These are phyloP conservation scores for Mythimna loreyi DNA, from an alignment of 2,888 invertebrate species.

Conservation along the genomic window DNA sequence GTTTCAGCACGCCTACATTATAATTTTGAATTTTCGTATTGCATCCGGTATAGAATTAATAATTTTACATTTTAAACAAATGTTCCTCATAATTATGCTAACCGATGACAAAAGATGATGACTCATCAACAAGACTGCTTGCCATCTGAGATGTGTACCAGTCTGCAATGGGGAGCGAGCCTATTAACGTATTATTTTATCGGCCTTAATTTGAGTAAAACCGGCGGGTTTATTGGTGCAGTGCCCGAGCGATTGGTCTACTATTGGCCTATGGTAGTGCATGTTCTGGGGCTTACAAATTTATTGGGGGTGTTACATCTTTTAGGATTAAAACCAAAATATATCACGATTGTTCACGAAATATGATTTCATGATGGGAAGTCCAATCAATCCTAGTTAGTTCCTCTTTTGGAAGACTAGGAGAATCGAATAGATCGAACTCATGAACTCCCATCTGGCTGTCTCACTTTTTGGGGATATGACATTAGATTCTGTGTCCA, in stretches of 20 bases:
- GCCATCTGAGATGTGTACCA: slow-evolving; percentile 1
- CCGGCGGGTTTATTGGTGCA: slow-evolving; percentile 1
- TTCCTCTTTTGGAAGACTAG: not conserved
- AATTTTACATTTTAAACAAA: not conserved
- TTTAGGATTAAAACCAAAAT: not conserved
- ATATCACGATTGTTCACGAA: not conserved
- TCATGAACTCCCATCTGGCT: not conserved
- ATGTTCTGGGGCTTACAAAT: not conserved
- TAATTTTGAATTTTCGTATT: not conserved
- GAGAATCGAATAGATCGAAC: not conserved
- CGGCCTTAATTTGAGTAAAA: slow-evolving; percentile 28
- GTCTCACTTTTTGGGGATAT: too few relatives aligned
- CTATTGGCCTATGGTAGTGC: not conserved
- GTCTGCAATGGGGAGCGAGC: slow-evolving; percentile 1
- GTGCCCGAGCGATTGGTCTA: slow-evolving; percentile 9
- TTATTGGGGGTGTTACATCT: not conserved
- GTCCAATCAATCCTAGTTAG: too few relatives aligned
- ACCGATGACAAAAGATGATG: slow-evolving; percentile 7
- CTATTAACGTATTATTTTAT: slow-evolving; percentile 25
- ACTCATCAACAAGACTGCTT: slow-evolving; percentile 8
- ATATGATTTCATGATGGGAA: not conserved
- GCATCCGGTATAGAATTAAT: not conserved
- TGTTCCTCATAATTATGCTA: not conserved
- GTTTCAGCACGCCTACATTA: not conserved
- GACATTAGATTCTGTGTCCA: too few relatives aligned